Conservation (phyloP, 2,113 vertebrate genomes). For the Sisor rabdophorus region DNA sequence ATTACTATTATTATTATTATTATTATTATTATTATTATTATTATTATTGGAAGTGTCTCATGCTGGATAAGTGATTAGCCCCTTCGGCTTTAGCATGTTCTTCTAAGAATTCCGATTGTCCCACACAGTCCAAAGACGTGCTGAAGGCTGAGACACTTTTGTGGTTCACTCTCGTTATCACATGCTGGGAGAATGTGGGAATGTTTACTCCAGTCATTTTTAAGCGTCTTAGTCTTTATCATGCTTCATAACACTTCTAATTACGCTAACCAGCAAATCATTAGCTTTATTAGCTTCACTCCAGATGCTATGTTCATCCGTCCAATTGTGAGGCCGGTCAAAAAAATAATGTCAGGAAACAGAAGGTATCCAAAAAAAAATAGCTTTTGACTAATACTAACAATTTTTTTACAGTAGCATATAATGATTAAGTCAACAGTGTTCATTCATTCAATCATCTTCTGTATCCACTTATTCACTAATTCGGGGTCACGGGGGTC, state of each 20-base stretch:
- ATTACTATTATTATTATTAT: too few species aligned
- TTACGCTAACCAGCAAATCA: neutral
- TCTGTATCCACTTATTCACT: too few species aligned
- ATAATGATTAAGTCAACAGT: neutral
- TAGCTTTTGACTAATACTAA: neutral
- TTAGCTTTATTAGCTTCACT: neutral
- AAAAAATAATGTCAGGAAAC: neutral
- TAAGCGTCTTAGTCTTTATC: neutral
- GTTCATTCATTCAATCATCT: too few species aligned
- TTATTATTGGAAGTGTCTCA: too few species aligned
- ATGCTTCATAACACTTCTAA: neutral
- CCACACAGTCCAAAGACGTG: too few species aligned
- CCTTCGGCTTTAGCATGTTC: too few species aligned
- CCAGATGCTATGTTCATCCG: neutral
- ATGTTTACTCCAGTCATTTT: neutral
- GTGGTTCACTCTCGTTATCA: neutral
- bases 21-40: too few species aligned
- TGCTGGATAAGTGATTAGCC: too few species aligned
- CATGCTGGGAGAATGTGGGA: neutral
- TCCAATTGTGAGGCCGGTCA: neutral
- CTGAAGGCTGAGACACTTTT: too few species aligned
- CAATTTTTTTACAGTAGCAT: neutral
- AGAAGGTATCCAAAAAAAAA: neutral
- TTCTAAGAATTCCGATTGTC: too few species aligned
- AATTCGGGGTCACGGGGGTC: too few species aligned